Evolutionary conservation across 2,113 vertebrate species (phyloP), one percentile per base, ranked within the genome.

Genomic region (Bufo gargarizans): DNA sequence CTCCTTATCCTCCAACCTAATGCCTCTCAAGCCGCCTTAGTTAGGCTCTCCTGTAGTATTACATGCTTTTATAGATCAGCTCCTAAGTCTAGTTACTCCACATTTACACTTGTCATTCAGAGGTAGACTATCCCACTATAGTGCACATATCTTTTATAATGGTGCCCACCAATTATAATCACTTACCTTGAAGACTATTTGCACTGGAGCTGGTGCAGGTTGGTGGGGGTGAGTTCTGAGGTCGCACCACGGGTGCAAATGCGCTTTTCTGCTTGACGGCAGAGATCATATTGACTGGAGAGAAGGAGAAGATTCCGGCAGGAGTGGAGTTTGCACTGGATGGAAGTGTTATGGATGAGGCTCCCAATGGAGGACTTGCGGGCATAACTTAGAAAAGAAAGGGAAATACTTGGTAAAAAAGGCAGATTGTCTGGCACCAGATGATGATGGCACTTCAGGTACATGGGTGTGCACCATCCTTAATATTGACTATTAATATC

Each of bases 181-280:
- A 91, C 97, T 97, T 93, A 99, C 98, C 98, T 95, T 97, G 96
- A 92, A 97, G 97, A 93, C 95, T 96, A 95, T 94, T 95, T 89
- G 94, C 95, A 91, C 96, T 97, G 94, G 95, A 92, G 95, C 96
- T 94, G 96, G 97, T 96, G 92, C 97, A 99, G 94, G 96, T 95
- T 82, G 97, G 97, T 86, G 97, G 95, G 14, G 97, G 97, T 85
- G 98, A 99, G 89, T 93, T 95, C 92, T 96, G 96, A 4, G 98
- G 97, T 90, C 98, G 96, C 91, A 99, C 96, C 91, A 99, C 98
- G 0, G 98, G 98, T 87, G 98, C 98, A 80, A 99, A 99, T 95
- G 98, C 98, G 95, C 98, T 99, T 92, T 98, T 99, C 97, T 99
- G 98, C 95, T 99, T 99, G 93, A 99, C 98, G 84, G 97, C 96